phyloP scores from a whole-genome alignment of 2,113 vertebrate genomes.

The Nipponia nippon region DNA sequence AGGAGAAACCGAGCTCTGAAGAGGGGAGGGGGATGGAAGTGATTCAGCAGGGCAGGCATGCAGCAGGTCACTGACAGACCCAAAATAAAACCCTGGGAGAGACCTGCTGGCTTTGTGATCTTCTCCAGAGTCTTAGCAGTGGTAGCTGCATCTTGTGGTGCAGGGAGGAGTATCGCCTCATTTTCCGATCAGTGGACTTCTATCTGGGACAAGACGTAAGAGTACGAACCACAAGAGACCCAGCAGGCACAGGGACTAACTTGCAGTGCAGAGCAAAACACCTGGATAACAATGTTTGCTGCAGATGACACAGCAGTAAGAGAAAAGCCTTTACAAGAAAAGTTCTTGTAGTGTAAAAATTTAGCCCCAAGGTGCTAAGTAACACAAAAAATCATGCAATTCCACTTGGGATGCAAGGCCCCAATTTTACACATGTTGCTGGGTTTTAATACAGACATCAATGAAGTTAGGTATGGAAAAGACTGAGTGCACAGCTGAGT shows the following conservation, averaged over 20 bases:
- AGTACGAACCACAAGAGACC: not conserved
- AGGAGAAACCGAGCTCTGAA: not conserved
- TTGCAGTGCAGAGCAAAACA: not conserved
- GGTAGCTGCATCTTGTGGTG: not conserved
- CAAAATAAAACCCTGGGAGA: not conserved
- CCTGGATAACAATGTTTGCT: not conserved
- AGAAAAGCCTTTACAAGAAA: not conserved
- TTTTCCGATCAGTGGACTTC: not conserved
- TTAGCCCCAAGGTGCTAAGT: not conserved
- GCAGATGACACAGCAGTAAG: not conserved
- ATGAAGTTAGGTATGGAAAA: not conserved
- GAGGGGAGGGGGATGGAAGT: not conserved
- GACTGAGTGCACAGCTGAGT: not conserved
- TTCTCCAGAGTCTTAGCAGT: not conserved
- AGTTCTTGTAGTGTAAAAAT: not conserved
- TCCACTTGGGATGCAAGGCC: not conserved
- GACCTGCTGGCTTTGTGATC: not conserved
- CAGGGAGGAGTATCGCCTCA: not conserved
- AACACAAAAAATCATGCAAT: not conserved
- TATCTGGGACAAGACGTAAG: not conserved
- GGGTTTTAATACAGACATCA: not conserved
- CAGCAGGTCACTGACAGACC: not conserved
- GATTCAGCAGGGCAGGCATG: not conserved
- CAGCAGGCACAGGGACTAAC: not conserved
- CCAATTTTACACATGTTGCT: accelerated